These are phyloP conservation scores for Catocala nupta DNA, from an alignment of 2,888 invertebrate species.

Conservation along the genomic window DNA sequence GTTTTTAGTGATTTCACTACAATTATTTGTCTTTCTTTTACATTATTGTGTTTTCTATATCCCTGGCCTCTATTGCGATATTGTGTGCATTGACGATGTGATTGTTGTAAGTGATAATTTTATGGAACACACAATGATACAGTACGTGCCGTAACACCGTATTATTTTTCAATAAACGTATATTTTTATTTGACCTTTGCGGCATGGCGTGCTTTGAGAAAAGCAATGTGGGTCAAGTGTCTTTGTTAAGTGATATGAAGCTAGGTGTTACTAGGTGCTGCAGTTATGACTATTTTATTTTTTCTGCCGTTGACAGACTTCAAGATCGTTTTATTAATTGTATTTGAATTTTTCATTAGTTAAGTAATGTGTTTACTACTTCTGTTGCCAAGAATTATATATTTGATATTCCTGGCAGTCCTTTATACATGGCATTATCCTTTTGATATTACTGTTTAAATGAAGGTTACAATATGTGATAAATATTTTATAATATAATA, in stretches of 20 bases:
- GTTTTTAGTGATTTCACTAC: constrained; percentile 9
- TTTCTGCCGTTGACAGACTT: background rate
- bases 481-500: too few relatives aligned
- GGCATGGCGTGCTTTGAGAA: constrained; percentile 53
- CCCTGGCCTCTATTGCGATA: constrained; percentile 21
- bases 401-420: background rate
- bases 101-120: constrained; percentile 51
- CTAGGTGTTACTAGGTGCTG: constrained; percentile 22
- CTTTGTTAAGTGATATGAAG: constrained; percentile 37
- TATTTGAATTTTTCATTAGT: background rate
- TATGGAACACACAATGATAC: constrained; percentile 45
- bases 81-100: constrained; percentile 30
- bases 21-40: background rate
- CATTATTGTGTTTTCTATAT: constrained; percentile 8
- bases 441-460: constrained; percentile 25
- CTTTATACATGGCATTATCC: constrained; percentile 4
- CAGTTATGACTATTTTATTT: constrained; percentile 14
- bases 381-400: background rate
- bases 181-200: constrained; percentile 63
- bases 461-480: background rate
- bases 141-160: constrained; percentile 50
- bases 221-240: constrained; percentile 65
- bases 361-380: background rate
- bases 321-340: background rate
- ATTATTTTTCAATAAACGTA: constrained; percentile 63